Percentiles rank a stretch among this genome's conserved stretches.
These are phyloP conservation scores for Stenotaenia linearis DNA, from an alignment of 2,888 invertebrate species.

Conservation along the genomic window DNA sequence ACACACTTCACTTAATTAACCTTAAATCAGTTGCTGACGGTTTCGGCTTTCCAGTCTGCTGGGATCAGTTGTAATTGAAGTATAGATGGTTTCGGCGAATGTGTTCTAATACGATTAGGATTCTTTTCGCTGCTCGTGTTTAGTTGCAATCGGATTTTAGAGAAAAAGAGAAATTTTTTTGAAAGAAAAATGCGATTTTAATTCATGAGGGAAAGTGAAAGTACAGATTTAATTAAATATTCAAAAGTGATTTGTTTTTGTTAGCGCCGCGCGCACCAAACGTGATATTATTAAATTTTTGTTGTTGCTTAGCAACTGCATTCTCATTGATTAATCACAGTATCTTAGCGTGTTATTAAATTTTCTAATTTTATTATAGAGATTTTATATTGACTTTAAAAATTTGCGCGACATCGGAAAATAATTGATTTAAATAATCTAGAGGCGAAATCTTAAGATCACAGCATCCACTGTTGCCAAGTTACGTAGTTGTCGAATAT, in stretches of 20 bases:
- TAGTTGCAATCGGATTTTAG: not conserved
- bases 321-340: not conserved
- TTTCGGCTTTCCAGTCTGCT: not conserved
- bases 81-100: not conserved
- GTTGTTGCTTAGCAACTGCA: not conserved
- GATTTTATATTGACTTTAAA: not conserved
- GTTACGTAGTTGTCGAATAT: not conserved
- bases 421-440: not conserved
- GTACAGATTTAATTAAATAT: too few species aligned
- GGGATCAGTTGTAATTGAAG: not conserved
- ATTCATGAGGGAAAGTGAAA: too few species aligned
- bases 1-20: not conserved
- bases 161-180: too few species aligned
- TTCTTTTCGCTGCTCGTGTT: not conserved
- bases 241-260: not conserved
- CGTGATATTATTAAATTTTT: not conserved
- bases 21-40: not conserved
- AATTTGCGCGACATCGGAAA: not conserved
- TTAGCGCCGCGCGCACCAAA: not conserved
- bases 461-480: not conserved
- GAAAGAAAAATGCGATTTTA: too few species aligned
- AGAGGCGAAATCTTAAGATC: not conserved
- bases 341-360: not conserved
- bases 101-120: not conserved
- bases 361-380: too few species aligned